Conservation (phyloP, 2,888 invertebrate genomes). For the Beris morrisii region DNA sequence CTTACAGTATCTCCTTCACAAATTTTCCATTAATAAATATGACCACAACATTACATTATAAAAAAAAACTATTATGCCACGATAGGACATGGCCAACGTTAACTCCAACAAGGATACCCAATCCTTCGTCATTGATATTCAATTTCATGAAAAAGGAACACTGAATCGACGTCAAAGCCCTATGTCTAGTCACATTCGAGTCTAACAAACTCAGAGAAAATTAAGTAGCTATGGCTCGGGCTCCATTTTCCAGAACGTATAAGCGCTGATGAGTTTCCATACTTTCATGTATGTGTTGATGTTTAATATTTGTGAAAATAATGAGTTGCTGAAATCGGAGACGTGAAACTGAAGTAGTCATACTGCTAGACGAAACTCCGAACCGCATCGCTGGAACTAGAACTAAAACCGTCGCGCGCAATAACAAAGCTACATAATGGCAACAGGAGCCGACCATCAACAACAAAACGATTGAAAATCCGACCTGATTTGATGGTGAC, state of each 20-base stretch:
- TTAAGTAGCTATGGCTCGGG: neutral
- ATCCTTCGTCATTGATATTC: conserved; percentile 57
- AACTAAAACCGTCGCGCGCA: conserved; percentile 4
- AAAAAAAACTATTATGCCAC: neutral
- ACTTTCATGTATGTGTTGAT: conserved; percentile 36
- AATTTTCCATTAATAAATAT: conserved; percentile 6
- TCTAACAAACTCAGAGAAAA: conserved; percentile 5
- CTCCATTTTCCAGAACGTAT: neutral
- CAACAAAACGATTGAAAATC: conserved; percentile 10
- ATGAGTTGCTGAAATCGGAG: conserved; percentile 35
- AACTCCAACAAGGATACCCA: conserved; percentile 47
- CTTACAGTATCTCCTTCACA: neutral
- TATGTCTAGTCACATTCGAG: conserved; percentile 1
- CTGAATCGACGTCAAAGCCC: neutral
- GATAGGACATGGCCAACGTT: conserved; percentile 35
- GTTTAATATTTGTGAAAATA: conserved; percentile 42
- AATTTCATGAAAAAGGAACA: conserved; percentile 48
- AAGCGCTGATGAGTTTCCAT: conserved; percentile 21
- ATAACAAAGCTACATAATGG: neutral
- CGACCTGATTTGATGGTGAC: conserved; percentile 17
- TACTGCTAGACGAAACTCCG: conserved; percentile 40
- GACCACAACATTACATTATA: neutral
- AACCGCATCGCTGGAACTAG: conserved; percentile 23
- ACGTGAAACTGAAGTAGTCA: conserved; percentile 31
- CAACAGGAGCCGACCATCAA: conserved; percentile 6